Base-by-base conservation (phyloP, 2,888 invertebrate species). In the Cantharis rufa region DNA sequence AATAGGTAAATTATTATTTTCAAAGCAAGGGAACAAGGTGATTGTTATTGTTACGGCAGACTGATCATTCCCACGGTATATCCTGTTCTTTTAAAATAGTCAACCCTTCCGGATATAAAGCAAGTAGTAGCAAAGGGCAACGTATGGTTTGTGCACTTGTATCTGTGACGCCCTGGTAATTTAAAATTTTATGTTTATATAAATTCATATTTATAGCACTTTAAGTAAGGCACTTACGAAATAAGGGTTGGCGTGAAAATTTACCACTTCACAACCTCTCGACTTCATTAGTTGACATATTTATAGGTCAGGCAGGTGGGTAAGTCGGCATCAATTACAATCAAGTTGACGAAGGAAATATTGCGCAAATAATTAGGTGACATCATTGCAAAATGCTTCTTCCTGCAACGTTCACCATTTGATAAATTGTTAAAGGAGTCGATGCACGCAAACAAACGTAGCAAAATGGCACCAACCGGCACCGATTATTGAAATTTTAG, bases 31-130 rank as follows among this genome's bases (percentile, higher is more conserved):
- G 64, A 66, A 66, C 64, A 21, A 66, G 64, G 64, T 21, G 24
- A 66, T 66, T 18, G 24, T 66, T 63, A 63, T 63, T 69, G 74
- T 32, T 78, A 76, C 77, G 76, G 77, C 64, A 76, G 77, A 69
- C 28, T 75, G 77, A 71, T 72, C 75, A 77, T 80, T 80, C 79
- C 78, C 79, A 80, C 79, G 78, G 76, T 76, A 71, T 74, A 72
- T 69, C 69, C 71, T 71, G 61, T 69, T 68, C 15, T 76, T 71
- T 32, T 28, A 48, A 71, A 72, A 76, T 68, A 70, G 74, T 69
- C 78, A 80, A 80, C 80, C 80, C 80, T 78, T 80, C 79, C 77
- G 77, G 77, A 74, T 72, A 75, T 69, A 72, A 66, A n/a, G 13
- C 32, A 32, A 32, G 32, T 3, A 32, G 32, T 3, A n/a, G 13